Base-by-base conservation (phyloP, 1,140 invertebrate species). In the Gryon sp. region DNA sequence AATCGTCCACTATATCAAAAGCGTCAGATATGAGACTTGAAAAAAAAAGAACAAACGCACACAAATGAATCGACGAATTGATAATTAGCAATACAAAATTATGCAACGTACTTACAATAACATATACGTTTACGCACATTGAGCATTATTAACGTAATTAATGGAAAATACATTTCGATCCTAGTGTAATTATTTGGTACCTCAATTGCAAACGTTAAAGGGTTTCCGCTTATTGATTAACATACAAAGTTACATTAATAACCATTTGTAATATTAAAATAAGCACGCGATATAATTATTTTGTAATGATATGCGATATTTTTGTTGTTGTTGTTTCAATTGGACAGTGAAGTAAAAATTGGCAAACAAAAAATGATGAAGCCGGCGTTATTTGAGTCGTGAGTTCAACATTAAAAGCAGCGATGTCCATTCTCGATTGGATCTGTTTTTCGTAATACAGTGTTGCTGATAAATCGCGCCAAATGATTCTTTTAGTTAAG, bases 401-500 rank as follows among this genome's bases (percentile, higher is more conserved):
- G n/a, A n/a, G n/a, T n/a, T n/a, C n/a, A n/a, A n/a, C n/a, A n/a
- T n/a, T n/a, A n/a, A n/a, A n/a, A n/a, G n/a, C n/a, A n/a, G 14
- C 22, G 55, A 7, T 45, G 36, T 53, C 46, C 26, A 43, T 70
- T 50, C 36, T 19, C 22, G 46, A 70, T 43, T 36, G 43, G 66
- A 70, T 82, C 80, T 82, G 81, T 79, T 82, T 82, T 82, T 66
- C 57, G 65, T 81, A 70, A 80, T 46, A 36, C 65, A 55, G 11
- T 19, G 26, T 4, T 20, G n/a, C 3, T 43, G 62, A 65, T 65
- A 65, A 65, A 50, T 65, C 46, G 20, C 38, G 18, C 16, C 18
- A 24, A 46, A 40, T 19, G 36, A 52, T 65, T 53, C 36, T 65
- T 65, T 63, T 50, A 43, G 48, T 46, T 62, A 62, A 46, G 9